phyloP scores from a whole-genome alignment of 2,113 vertebrate genomes.

The Podiceps cristatus region DNA sequence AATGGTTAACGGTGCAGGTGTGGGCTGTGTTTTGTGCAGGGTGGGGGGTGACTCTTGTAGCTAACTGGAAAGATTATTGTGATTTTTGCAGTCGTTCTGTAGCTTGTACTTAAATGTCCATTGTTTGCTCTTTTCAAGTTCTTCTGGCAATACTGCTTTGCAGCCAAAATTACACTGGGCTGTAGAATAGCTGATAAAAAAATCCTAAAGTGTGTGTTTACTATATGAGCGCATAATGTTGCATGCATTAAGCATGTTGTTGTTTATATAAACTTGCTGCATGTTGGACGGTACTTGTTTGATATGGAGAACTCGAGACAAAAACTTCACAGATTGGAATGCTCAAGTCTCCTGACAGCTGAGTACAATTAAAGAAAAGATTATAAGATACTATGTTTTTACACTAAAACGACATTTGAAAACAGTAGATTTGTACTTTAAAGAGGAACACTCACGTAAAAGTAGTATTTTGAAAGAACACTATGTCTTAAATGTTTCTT shows the following conservation, averaged over 20 bases:
- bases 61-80: slow-evolving; percentile 45
- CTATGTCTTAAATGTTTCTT: background rate
- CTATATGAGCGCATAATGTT: slow-evolving; percentile 30
- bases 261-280: slow-evolving; percentile 75
- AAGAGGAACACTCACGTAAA: background rate
- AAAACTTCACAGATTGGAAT: slow-evolving; percentile 69
- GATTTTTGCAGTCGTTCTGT: slow-evolving; percentile 35
- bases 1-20: slow-evolving; percentile 57
- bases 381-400: background rate
- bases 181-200: slow-evolving; percentile 16
- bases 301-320: slow-evolving; percentile 30
- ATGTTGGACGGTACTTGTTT: slow-evolving; percentile 59
- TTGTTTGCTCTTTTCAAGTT: slow-evolving; percentile 76
- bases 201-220: slow-evolving; percentile 44
- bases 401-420: background rate
- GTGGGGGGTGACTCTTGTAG: slow-evolving; percentile 61
- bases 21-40: slow-evolving; percentile 60
- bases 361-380: slow-evolving; percentile 24
- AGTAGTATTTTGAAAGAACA: slow-evolving; percentile 24
- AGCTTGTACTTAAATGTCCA: slow-evolving; percentile 63
- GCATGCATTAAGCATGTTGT: slow-evolving; percentile 69
- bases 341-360: slow-evolving; percentile 5
- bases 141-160: slow-evolving; percentile 48
- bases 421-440: slow-evolving; percentile 18
- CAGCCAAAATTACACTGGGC: slow-evolving; percentile 18